These are phyloP conservation scores for Thunnus albacares DNA, from an alignment of 2,797 vertebrate species.

Conservation along the genomic window DNA sequence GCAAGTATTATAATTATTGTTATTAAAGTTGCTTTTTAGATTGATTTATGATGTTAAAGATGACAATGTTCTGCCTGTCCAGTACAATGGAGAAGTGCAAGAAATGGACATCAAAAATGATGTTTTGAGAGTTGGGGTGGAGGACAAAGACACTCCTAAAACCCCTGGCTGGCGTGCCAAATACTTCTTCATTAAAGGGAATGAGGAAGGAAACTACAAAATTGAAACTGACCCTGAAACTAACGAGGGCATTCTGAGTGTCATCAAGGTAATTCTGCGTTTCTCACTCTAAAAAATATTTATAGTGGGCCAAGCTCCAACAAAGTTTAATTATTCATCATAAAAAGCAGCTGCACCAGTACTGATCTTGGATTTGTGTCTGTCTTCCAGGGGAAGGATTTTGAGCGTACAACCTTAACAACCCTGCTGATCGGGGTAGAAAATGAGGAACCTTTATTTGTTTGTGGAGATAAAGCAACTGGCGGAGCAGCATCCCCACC, in stretches of 20 bases:
- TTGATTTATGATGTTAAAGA: background rate
- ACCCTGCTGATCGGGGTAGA: constrained; percentile 78
- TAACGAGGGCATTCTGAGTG: constrained; percentile 87
- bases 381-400: constrained; percentile 82
- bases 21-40: background rate
- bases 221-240: constrained; percentile 86
- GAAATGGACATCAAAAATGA: constrained; percentile 68
- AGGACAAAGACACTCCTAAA: constrained; percentile 82
- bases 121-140: constrained; percentile 80
- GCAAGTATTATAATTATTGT: constrained; percentile 57
- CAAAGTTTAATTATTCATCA: background rate
- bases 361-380: background rate
- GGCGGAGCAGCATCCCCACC: accelerated
- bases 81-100: constrained; percentile 66
- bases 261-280: constrained; percentile 85
- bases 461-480: constrained; percentile 62
- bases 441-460: constrained; percentile 83
- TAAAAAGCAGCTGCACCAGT: background rate
- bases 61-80: constrained; percentile 39
- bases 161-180: constrained; percentile 84
- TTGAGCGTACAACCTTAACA: constrained; percentile 39
- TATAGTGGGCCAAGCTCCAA: background rate
- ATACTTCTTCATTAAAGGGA: constrained; percentile 84
- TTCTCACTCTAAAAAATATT: background rate
- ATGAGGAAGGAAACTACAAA: constrained; percentile 81